phyloP scores from a whole-genome alignment of 30 jellyfish, hydroid and myxozoan genomes.

The Aurelia coerulea region DNA sequence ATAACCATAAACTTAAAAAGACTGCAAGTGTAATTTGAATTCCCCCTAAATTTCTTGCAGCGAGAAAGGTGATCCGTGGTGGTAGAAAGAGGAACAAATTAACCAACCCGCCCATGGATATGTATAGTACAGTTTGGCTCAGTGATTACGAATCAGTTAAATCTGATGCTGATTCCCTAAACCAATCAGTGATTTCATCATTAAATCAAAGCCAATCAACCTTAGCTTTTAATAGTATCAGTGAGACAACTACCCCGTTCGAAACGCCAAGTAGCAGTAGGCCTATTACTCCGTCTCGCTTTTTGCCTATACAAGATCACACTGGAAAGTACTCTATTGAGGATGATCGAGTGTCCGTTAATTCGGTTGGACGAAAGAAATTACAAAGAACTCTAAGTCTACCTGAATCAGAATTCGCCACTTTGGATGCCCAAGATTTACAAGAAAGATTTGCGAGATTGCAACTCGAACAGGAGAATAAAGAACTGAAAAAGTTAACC shows the following conservation, averaged over 20 bases:
- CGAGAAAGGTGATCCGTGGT: constrained; percentile 79
- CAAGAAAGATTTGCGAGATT: constrained; percentile 93
- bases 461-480: constrained; percentile 97
- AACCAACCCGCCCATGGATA: constrained; percentile 81
- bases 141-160: constrained; percentile 96
- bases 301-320: constrained; percentile 42
- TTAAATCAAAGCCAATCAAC: constrained; percentile 78
- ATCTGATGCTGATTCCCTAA: constrained; percentile 84
- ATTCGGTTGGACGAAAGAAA: constrained; percentile 74
- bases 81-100: constrained; percentile 67
- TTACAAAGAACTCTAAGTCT: constrained; percentile 91
- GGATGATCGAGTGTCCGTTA: constrained; percentile 72
- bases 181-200: constrained; percentile 77
- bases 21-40: constrained; percentile 30
- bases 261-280: constrained; percentile 78
- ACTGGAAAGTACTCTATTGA: constrained; percentile 43
- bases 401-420: constrained; percentile 96
- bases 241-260: constrained; percentile 71
- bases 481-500: constrained; percentile 80
- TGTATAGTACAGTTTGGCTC: constrained; percentile 98
- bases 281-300: constrained; percentile 83
- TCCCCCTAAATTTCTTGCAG: constrained; percentile 76
- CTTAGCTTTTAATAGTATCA: constrained; percentile 49
- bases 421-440: constrained; percentile 83
- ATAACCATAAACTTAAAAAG: background rate